Percentiles rank a stretch among this genome's conserved stretches.
These are phyloP conservation scores for Brachypalpus laphriformis DNA, from an alignment of 2,888 invertebrate genomes.

Conservation along the genomic window DNA sequence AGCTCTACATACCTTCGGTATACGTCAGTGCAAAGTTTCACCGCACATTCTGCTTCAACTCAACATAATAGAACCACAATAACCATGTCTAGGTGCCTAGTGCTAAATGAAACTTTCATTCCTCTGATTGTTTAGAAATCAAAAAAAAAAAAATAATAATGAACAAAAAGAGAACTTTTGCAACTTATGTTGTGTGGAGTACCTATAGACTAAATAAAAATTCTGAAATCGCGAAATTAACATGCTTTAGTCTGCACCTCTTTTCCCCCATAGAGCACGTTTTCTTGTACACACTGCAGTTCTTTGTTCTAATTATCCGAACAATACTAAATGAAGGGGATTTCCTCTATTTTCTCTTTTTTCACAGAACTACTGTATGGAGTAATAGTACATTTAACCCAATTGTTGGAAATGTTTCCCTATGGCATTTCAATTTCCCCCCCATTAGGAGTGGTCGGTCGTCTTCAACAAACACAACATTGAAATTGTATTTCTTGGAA, in stretches of 20 bases:
- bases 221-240: conserved; percentile 9
- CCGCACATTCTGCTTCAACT: neutral
- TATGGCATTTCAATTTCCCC: conserved; percentile 19
- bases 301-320: conserved; percentile 43
- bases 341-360: neutral
- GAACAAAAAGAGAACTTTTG: neutral
- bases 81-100: neutral
- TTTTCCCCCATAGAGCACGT: neutral
- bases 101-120: neutral
- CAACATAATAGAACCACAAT: neutral
- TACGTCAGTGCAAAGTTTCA: neutral
- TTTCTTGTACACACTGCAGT: conserved; percentile 17
- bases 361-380: neutral
- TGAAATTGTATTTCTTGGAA: conserved; percentile 14
- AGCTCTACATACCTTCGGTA: neutral
- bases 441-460: neutral
- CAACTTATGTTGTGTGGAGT: neutral
- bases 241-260: conserved; percentile 3
- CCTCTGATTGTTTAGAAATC: conserved; percentile 1
- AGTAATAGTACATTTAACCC: conserved; percentile 40
- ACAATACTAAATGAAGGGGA: neutral
- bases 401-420: conserved; percentile 21
- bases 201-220: conserved; percentile 9
- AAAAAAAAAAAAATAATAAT: neutral
- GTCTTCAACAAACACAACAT: neutral